These are phyloP conservation scores for Neoniphon sammara DNA, from an alignment of 2,797 vertebrate species.

Conservation along the genomic window DNA sequence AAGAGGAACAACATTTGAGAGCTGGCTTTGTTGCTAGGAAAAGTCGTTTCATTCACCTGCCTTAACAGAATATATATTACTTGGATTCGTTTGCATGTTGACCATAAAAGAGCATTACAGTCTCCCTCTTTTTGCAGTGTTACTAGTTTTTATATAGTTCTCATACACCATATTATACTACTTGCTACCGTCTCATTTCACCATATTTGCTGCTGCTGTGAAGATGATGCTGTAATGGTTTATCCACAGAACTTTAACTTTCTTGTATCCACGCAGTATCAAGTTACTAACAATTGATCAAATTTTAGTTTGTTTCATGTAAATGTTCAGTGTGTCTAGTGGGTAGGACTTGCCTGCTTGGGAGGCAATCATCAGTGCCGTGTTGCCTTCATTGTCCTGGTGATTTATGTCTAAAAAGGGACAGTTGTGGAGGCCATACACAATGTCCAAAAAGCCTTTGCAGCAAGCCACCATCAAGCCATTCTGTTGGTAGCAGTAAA, in stretches of 20 bases:
- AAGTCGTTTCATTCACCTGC: neutral
- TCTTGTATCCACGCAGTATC: neutral
- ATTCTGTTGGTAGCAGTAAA: constrained; percentile 78
- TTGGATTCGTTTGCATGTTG: neutral
- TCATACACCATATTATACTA: neutral
- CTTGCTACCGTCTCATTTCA: neutral
- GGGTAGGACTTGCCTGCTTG: constrained; percentile 82
- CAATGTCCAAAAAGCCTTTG: constrained; percentile 85
- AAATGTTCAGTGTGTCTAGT: constrained; percentile 5
- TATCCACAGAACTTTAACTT: neutral
- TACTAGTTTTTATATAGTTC: too few relatives aligned
- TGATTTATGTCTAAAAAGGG: constrained; percentile 88
- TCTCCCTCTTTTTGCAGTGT: neutral
- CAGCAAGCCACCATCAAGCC: constrained; percentile 89
- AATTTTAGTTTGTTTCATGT: too few relatives aligned
- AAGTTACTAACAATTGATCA: too few relatives aligned
- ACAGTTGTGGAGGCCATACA: constrained; percentile 84
- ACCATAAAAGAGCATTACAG: neutral
- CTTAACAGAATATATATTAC: neutral
- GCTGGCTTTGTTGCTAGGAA: neutral
- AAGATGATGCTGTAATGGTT: neutral
- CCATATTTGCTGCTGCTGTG: neutral
- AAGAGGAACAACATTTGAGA: constrained; percentile 5
- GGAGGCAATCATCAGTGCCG: constrained; percentile 90
- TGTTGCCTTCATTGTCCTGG: constrained; percentile 93